Evolutionary conservation across 2,797 vertebrate species (phyloP), one percentile per base, ranked within the genome.

Genomic region (Chiloscyllium punctatum): DNA sequence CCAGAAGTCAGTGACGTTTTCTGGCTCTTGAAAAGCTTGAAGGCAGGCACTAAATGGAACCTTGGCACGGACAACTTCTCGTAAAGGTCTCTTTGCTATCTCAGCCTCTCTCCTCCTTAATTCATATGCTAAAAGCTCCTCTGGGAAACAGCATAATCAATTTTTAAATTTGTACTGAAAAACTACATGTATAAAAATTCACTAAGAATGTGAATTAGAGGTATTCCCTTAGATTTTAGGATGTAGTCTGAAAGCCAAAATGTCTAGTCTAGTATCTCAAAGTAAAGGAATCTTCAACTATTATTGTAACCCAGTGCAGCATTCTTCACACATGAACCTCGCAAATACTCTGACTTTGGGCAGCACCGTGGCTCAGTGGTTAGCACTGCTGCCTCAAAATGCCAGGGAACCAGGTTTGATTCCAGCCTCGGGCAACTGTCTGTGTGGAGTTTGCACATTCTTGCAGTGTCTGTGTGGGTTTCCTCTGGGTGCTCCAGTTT

Each of bases 1-100:
- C 99, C 99, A 99, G 98, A 99, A 99, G 96, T 99, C 99, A 0
- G 98, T 97, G 23, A 99, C 99, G 0, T 99, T 99, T 66, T 98
- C 99, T 0, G 99, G 99, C 96, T 99, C 99, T 2, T 98, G 98
- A 96, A 99, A 99, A 96, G 99, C 99, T 97, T 99, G 99, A 68
- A 99, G 97, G 96, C 99, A 99, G 0, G 99, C 99, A 13, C 98
- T 98, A 96, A 99, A 99, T 0, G 99, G 99, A 96, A 99, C 98
- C 96, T 98, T 98, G n/a, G 99, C 99, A 79, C 98, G 98, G 37
- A 99, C 98, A 0, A 99, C 97, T 96, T 99, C 98, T 0, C 99
- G 99, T 74, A 98, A 98, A 62, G 98, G 97, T 87, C 97, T 97
- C 97, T 97, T 97, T 97, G 98, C 98, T 96, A 98, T 98, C 97